A percentile compares a stretch with the other conserved stretches of the same genome.
Conservation (phyloP, 1,140 invertebrate genomes). For the Drosophila sucinea region DNA sequence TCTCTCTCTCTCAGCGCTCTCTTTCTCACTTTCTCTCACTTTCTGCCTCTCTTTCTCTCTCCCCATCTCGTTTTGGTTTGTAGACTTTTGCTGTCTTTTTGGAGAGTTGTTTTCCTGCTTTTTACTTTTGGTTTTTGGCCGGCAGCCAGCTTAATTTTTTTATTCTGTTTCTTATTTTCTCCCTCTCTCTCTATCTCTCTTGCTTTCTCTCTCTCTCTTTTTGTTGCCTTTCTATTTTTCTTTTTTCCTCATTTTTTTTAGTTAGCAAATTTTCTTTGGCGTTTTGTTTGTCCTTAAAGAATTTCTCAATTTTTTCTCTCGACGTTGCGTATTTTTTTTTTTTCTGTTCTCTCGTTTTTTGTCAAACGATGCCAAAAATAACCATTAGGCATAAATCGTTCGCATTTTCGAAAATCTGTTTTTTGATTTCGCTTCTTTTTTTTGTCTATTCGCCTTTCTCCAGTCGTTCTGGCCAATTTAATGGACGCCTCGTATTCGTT, state of each 20-base stretch:
- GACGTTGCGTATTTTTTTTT: background rate
- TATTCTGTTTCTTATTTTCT: constrained; percentile 9
- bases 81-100: constrained; percentile 32
- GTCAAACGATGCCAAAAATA: constrained; percentile 56
- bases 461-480: constrained; percentile 5
- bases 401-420: constrained; percentile 10
- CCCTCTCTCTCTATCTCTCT: too few species aligned
- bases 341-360: constrained; percentile 9
- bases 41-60: too few species aligned
- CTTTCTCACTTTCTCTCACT: background rate
- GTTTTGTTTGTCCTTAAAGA: constrained; percentile 12
- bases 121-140: constrained; percentile 37
- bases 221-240: background rate
- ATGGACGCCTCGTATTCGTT: constrained; percentile 3
- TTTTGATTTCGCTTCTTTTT: background rate
- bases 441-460: background rate
- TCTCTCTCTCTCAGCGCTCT: background rate
- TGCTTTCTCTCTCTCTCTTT: background rate
- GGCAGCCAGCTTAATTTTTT: constrained; percentile 35
- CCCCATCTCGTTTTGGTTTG: constrained; percentile 6
- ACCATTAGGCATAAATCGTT: constrained; percentile 15
- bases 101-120: constrained; percentile 25
- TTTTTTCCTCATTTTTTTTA: background rate
- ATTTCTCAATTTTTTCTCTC: constrained; percentile 13
- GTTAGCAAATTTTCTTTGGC: constrained; percentile 6